Conservation (phyloP, 2,888 invertebrate species). For the Limenitis camilla region DNA sequence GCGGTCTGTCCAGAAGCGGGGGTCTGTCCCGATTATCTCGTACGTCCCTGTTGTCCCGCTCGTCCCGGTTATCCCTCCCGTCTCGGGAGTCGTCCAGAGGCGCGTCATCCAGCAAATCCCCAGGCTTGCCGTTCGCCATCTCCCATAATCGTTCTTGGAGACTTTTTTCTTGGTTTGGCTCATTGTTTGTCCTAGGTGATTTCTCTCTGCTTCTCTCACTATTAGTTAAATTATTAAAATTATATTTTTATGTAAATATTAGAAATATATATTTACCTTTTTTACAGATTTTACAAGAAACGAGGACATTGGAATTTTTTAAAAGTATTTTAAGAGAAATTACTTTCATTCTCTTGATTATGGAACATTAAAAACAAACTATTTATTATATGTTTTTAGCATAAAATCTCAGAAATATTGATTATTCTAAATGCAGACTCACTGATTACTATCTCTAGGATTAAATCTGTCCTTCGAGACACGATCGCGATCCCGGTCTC, state of each 20-base stretch:
- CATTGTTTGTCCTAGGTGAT: conserved; percentile 40
- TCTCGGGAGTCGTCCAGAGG: conserved; percentile 28
- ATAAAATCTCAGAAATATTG: no score
- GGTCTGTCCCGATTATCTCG: not conserved
- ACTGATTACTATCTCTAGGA: conserved; percentile 33
- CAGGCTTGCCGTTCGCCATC: conserved; percentile 66
- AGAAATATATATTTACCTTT: not conserved
- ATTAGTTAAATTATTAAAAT: conserved; percentile 1
- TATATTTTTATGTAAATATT: not conserved
- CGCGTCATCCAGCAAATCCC: conserved; percentile 16
- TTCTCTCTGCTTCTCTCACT: conserved; percentile 56
- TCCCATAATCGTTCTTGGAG: conserved; percentile 70
- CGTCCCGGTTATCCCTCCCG: not conserved
- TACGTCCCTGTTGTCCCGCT: not conserved
- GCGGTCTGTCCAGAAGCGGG: not conserved
- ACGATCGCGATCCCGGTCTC: conserved; percentile 34
- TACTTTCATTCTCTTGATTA: no score
- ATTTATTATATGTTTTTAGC: no score
- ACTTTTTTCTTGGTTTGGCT: conserved; percentile 41
- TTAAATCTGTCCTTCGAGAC: conserved; percentile 35
- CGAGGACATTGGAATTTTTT: no score
- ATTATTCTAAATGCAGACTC: not conserved
- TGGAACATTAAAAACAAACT: no score
- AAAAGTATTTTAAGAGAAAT: no score
- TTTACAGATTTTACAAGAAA: not conserved